Percentiles rank a stretch among this genome's conserved stretches.
Evolutionary conservation across 2,113 vertebrate genomes (phyloP).

Genomic region (Notothenia coriiceps): DNA sequence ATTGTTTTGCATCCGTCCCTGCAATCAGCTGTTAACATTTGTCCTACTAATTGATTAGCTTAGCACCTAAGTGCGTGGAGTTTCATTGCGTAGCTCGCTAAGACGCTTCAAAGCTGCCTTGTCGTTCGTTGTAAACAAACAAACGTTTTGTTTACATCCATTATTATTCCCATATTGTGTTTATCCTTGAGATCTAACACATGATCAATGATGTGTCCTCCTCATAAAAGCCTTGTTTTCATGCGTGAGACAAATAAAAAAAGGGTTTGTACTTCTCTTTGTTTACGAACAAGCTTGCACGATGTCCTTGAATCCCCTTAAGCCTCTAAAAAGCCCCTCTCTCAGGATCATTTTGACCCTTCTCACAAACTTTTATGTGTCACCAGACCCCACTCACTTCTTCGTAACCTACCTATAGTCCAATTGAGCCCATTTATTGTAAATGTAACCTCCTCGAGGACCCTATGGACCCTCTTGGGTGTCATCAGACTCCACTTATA

Average conservation of each 20-base stretch:
- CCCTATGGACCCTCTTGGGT: not conserved
- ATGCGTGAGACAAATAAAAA: not conserved
- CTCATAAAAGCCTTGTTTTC: not conserved
- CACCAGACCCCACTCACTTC: not conserved
- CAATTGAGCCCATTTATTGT: not conserved
- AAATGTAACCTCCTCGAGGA: not conserved
- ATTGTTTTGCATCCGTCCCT: not conserved
- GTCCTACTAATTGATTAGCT: not conserved
- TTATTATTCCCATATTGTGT: not conserved
- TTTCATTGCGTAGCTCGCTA: not conserved
- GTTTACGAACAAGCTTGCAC: not conserved
- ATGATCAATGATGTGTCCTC: not conserved
- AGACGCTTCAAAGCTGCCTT: not conserved
- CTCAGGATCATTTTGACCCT: not conserved
- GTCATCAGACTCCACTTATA: constrained; percentile 20
- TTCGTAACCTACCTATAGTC: not conserved
- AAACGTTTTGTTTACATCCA: not conserved
- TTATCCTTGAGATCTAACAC: not conserved
- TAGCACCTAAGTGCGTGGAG: not conserved
- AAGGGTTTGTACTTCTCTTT: not conserved
- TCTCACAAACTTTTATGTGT: not conserved
- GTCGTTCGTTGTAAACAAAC: not conserved
- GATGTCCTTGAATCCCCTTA: not conserved
- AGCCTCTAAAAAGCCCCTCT: not conserved
- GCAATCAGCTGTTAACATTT: no score